Conservation (phyloP, 2,888 invertebrate genomes). For the Eutolmus rufibarbis region DNA sequence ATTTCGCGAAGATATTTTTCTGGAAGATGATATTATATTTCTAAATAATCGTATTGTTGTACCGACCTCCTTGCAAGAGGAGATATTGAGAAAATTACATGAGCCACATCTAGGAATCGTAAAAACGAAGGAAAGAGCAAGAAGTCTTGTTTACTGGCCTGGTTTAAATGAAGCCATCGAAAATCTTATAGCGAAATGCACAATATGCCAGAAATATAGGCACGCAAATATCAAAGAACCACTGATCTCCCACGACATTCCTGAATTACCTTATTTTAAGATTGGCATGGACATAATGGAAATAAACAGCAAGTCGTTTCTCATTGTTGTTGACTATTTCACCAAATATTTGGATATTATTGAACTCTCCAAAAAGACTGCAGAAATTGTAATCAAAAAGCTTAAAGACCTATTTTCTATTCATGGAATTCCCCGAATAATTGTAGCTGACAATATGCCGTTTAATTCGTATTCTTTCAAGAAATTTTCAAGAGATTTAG, state of each 20-base stretch:
- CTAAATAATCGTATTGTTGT: too few relatives aligned
- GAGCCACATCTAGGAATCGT: conserved; percentile 22
- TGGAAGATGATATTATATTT: conserved; percentile 12
- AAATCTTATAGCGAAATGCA: conserved; percentile 19
- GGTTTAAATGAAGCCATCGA: conserved; percentile 35
- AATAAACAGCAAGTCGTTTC: too few relatives aligned
- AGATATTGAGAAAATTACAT: conserved; percentile 1
- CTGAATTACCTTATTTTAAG: background rate
- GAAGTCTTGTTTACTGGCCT: conserved; percentile 25
- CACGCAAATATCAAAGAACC: background rate
- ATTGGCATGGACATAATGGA: too few relatives aligned
- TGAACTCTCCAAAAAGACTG: too few relatives aligned
- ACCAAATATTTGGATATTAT: too few relatives aligned
- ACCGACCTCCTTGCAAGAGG: background rate
- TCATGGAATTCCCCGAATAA: too few relatives aligned
- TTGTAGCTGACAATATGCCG: too few relatives aligned
- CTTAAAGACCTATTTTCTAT: too few relatives aligned
- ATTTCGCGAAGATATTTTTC: background rate
- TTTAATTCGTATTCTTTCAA: too few relatives aligned
- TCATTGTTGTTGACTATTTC: too few relatives aligned
- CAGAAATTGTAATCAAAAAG: too few relatives aligned
- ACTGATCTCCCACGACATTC: background rate
- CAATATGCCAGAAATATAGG: conserved; percentile 34
- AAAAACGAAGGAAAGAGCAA: conserved; percentile 39
- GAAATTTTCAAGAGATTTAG: too few relatives aligned